These are phyloP conservation scores for Gallinago paraguaiae DNA, from an alignment of 2,113 vertebrate genomes.

Conservation along the genomic window DNA sequence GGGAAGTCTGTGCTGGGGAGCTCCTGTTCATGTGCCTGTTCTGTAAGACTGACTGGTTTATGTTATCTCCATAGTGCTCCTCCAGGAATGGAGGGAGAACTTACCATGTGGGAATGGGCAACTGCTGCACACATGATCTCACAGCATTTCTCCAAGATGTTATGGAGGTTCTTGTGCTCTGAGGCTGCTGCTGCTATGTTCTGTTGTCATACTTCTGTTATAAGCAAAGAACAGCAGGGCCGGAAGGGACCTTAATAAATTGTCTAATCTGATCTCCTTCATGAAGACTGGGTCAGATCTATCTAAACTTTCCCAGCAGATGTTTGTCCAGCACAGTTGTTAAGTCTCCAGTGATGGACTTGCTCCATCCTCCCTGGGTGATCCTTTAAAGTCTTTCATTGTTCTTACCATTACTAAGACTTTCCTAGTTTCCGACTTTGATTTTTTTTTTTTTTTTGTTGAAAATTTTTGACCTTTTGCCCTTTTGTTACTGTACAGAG, in stretches of 20 bases:
- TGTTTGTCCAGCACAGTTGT: constrained; percentile 14
- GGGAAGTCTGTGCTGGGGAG: background rate
- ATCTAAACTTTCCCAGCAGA: constrained; percentile 45
- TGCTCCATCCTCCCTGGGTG: background rate
- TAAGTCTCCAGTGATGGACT: background rate
- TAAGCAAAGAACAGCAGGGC: background rate
- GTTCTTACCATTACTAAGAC: background rate
- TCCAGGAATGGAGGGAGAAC: background rate
- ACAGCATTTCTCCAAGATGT: accelerated
- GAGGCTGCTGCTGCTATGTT: background rate
- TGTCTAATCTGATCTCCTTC: background rate
- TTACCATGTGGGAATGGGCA: background rate
- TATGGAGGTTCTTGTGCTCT: background rate
- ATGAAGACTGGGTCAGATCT: background rate
- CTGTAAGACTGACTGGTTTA: background rate
- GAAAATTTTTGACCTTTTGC: background rate
- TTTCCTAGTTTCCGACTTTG: background rate
- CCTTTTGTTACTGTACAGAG: constrained; percentile 1
- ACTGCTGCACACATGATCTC: background rate
- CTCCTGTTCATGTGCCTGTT: accelerated
- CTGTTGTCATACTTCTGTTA: background rate
- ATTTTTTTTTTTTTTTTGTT: background rate
- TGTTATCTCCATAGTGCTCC: background rate
- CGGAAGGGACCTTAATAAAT: background rate
- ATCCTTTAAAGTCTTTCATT: background rate